Evolutionary conservation across 1,140 invertebrate genomes (phyloP).

Genomic region (Phenacoccus solenopsis): DNA sequence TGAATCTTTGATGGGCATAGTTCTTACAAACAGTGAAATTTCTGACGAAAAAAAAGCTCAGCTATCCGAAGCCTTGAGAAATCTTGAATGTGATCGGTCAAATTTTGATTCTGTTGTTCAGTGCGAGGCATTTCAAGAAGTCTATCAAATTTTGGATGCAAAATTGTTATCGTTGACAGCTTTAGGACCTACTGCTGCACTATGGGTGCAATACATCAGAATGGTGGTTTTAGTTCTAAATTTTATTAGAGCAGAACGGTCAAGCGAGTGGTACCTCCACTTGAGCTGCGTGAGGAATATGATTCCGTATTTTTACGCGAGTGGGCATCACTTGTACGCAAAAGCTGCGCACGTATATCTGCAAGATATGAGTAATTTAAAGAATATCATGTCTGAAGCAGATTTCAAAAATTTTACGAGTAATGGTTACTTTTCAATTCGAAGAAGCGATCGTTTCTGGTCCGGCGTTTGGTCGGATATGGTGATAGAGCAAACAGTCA

Average conservation of each 20-base stretch:
- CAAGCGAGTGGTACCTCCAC: constrained; percentile 31
- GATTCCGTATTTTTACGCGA: constrained; percentile 34
- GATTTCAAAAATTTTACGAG: constrained; percentile 26
- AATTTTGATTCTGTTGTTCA: neutral
- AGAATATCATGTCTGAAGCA: neutral
- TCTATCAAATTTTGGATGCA: neutral
- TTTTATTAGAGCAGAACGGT: constrained; percentile 34
- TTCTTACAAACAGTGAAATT: constrained; percentile 23
- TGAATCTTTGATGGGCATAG: constrained; percentile 25
- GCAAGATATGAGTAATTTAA: constrained; percentile 14
- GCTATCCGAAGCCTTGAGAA: constrained; percentile 24
- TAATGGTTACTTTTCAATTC: constrained; percentile 31
- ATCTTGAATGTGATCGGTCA: neutral
- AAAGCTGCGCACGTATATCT: constrained; percentile 22
- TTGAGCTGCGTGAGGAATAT: constrained; percentile 31
- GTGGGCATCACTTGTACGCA: constrained; percentile 27
- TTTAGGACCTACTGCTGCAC: constrained; percentile 32
- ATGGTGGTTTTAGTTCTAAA: constrained; percentile 32
- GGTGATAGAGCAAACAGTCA: constrained; percentile 33
- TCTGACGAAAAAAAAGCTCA: constrained; percentile 28
- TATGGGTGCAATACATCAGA: constrained; percentile 36
- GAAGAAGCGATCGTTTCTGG: constrained; percentile 32
- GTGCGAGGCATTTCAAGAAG: neutral
- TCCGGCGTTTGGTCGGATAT: constrained; percentile 33
- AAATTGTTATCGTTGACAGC: constrained; percentile 24